Evolutionary conservation across 2,888 invertebrate species (phyloP).

Genomic region (Caenorhabditis angaria): DNA sequence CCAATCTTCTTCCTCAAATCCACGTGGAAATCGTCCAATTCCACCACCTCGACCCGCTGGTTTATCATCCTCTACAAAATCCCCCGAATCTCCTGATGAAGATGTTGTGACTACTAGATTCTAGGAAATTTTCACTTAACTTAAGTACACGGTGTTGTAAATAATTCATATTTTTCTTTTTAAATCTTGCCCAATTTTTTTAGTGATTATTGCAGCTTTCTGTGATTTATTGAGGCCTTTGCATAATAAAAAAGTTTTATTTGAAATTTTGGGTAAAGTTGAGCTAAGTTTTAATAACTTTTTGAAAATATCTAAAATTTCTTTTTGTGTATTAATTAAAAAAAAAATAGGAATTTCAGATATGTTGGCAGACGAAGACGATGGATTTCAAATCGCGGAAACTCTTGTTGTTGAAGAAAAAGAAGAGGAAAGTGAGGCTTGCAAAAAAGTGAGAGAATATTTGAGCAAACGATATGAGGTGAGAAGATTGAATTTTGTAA

Average conservation of each 20-base stretch:
- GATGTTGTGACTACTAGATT: conserved; percentile 4
- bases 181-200: no score
- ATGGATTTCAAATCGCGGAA: no score
- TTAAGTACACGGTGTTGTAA: no score
- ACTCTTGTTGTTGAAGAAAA: neutral
- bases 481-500: neutral
- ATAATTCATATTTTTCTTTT: no score
- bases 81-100: neutral
- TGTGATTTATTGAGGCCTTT: no score
- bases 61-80: neutral
- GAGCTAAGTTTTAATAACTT: no score
- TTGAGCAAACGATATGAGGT: conserved; percentile 26
- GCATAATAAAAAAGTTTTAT: no score
- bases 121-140: no score
- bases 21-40: conserved; percentile 13
- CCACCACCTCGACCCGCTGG: conserved; percentile 31
- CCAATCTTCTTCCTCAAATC: neutral
- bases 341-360: neutral
- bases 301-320: no score
- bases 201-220: no score
- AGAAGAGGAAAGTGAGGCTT: neutral
- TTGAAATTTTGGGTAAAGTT: no score
- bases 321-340: no score
- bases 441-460: conserved; percentile 13
- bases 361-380: neutral